These are phyloP conservation scores for Nematolebias whitei DNA, from an alignment of 2,113 vertebrate species.

Conservation along the genomic window DNA sequence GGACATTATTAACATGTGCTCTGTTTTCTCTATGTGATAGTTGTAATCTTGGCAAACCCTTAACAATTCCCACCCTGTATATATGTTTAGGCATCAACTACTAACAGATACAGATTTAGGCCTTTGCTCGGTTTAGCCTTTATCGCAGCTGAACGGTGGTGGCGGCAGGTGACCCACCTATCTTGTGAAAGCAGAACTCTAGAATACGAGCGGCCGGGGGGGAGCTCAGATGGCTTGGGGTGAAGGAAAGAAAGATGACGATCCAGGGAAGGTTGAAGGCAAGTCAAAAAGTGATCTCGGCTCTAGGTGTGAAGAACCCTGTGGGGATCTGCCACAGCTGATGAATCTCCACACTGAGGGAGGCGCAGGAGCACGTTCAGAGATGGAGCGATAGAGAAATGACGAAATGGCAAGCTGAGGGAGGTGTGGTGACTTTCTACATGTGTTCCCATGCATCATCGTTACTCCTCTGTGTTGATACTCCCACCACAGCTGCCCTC, in stretches of 20 bases:
- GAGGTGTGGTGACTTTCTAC: slow-evolving; percentile 20
- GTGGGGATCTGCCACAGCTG: slow-evolving; percentile 19
- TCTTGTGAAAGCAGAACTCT: slow-evolving; percentile 26
- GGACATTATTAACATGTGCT: no score
- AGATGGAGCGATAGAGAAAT: slow-evolving; percentile 20
- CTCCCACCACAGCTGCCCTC: neutral
- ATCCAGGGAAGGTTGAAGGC: neutral
- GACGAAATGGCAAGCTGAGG: slow-evolving; percentile 31
- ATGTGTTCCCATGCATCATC: slow-evolving; percentile 56
- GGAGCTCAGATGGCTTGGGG: no score
- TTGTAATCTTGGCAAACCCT: no score
- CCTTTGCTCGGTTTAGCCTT: slow-evolving; percentile 19
- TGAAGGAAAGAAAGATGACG: neutral
- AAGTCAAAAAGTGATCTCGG: slow-evolving; percentile 41
- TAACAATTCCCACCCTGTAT: no score
- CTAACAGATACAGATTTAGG: no score
- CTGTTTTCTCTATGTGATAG: no score
- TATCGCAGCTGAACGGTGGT: neutral
- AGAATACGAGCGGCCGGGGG: no score
- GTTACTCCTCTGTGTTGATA: slow-evolving; percentile 23
- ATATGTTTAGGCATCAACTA: neutral
- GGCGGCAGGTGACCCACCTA: neutral
- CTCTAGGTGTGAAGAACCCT: slow-evolving; percentile 38
- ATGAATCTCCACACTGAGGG: slow-evolving; percentile 27
- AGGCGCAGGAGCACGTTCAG: slow-evolving; percentile 22